These are phyloP conservation scores for Drosophila azteca DNA, from an alignment of 1,140 invertebrate genomes.

Conservation along the genomic window DNA sequence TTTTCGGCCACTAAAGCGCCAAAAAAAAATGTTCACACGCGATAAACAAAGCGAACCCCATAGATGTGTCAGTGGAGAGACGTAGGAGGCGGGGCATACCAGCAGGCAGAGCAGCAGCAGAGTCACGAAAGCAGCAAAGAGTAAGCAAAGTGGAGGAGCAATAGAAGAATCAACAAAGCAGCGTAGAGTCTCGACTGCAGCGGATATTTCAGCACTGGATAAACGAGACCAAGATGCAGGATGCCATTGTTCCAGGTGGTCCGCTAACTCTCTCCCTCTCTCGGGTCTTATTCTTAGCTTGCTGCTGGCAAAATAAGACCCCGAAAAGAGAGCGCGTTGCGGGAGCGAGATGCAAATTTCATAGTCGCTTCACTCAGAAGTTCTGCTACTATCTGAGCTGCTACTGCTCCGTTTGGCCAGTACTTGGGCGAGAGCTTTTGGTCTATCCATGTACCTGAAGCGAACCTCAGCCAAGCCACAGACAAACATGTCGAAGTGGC, in stretches of 20 bases:
- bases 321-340: too few relatives aligned
- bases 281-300: too few relatives aligned
- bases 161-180: not conserved
- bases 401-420: too few relatives aligned
- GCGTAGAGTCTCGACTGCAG: too few relatives aligned
- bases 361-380: too few relatives aligned
- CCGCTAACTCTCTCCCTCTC: too few relatives aligned
- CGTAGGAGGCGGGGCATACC: not conserved
- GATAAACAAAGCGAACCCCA: conserved; percentile 61
- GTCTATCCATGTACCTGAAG: conserved; percentile 31
- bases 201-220: too few relatives aligned
- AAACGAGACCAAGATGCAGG: too few relatives aligned
- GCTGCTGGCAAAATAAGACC: too few relatives aligned
- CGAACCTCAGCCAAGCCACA: conserved; percentile 52
- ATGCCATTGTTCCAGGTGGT: too few relatives aligned
- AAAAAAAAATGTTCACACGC: conserved; percentile 71
- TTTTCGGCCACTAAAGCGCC: conserved; percentile 66
- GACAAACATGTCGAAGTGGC: conserved; percentile 76
- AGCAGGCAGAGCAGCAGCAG: conserved; percentile 13
- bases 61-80: conserved; percentile 22
- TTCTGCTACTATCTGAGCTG: too few relatives aligned
- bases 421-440: conserved; percentile 29
- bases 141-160: conserved; percentile 17
- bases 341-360: too few relatives aligned
- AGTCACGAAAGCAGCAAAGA: conserved; percentile 26